A percentile compares a stretch with the other conserved stretches of the same genome.
Evolutionary conservation across 2,797 vertebrate genomes (phyloP).

Genomic region (Trachurus trachurus): DNA sequence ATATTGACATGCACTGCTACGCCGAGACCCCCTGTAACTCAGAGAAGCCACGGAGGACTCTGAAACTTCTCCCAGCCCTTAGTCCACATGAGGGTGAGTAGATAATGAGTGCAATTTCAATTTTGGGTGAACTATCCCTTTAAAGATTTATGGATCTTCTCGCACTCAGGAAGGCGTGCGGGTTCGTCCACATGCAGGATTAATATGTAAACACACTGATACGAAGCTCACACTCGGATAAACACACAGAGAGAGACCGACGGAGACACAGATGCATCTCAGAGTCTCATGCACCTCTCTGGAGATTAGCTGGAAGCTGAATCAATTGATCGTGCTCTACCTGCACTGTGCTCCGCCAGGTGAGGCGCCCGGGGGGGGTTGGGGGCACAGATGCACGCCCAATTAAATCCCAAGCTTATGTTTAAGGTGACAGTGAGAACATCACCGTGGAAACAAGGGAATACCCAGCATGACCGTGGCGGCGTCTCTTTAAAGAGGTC

Average conservation of each 20-base stretch:
- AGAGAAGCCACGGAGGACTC: too few species aligned
- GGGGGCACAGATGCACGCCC: neutral
- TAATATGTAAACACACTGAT: neutral
- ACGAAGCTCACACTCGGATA: neutral
- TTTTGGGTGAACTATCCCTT: too few species aligned
- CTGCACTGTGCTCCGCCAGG: neutral
- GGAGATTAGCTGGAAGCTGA: neutral
- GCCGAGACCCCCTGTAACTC: too few species aligned
- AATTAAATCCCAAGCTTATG: neutral
- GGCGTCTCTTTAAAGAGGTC: neutral
- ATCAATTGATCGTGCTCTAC: neutral
- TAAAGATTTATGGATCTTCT: neutral
- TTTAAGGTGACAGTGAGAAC: neutral
- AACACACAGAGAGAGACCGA: neutral
- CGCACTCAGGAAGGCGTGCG: neutral
- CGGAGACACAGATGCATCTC: neutral
- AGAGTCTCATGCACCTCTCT: neutral
- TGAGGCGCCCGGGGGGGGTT: neutral
- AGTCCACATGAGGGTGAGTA: too few species aligned
- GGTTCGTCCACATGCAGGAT: neutral
- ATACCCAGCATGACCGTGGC: neutral
- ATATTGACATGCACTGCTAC: too few species aligned
- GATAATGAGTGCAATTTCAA: too few species aligned
- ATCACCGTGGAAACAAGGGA: neutral
- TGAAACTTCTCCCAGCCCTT: too few species aligned